phyloP scores from a whole-genome alignment of 2,797 vertebrate species.

The Etheostoma perlongum region DNA sequence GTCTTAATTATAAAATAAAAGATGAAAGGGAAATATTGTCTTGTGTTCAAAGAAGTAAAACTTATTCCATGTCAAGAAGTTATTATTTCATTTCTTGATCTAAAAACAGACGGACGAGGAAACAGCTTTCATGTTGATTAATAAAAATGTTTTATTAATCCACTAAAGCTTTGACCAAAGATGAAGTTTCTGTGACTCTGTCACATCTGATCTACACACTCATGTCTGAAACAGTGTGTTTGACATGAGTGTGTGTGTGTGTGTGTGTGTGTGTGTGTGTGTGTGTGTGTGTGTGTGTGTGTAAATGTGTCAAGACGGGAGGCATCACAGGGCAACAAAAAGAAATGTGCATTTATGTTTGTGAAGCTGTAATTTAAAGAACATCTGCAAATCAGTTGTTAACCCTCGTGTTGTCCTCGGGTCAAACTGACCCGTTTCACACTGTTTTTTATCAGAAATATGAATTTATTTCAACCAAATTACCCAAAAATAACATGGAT shows the following conservation, averaged over 20 bases:
- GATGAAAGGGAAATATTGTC: no score
- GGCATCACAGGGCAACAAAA: conserved; percentile 42
- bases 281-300: conserved; percentile 42
- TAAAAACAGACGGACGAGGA: no score
- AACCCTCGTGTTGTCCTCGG: no score
- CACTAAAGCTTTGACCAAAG: background rate
- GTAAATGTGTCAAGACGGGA: conserved; percentile 27
- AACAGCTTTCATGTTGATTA: no score
- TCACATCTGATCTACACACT: conserved; percentile 14
- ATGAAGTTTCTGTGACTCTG: conserved; percentile 23
- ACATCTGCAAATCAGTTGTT: background rate
- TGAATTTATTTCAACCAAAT: no score
- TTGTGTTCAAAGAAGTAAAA: no score
- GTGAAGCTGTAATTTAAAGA: background rate
- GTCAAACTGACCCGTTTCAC: no score
- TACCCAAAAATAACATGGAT: no score
- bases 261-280: conserved; percentile 30
- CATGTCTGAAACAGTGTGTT: conserved; percentile 24
- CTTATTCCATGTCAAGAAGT: no score
- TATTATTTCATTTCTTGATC: no score
- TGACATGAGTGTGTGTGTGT: conserved; percentile 41
- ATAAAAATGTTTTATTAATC: background rate
- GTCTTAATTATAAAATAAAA: no score
- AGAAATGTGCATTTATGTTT: background rate
- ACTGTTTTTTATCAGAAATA: no score